A percentile compares a stretch with the other conserved stretches of the same genome.
Conservation (phyloP, 2,797 vertebrate genomes). For the Sebastes ruberrimus region DNA sequence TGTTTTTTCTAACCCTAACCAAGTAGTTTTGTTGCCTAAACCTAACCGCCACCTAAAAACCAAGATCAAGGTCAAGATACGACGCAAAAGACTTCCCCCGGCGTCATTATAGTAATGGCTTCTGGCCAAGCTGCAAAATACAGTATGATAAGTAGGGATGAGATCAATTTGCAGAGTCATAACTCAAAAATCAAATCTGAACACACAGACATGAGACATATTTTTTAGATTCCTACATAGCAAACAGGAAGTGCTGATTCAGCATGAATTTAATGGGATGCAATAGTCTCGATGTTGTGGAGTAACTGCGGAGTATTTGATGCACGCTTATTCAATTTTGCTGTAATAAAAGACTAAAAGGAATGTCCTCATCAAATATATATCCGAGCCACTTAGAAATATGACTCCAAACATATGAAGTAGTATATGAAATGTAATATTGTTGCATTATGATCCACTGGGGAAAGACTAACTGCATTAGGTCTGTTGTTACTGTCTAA, state of each 20-base stretch:
- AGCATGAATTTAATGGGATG: background rate
- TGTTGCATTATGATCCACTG: slow-evolving; percentile 44
- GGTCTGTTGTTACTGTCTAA: slow-evolving; percentile 43
- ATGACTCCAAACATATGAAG: slow-evolving; percentile 44
- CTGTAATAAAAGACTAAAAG: slow-evolving; percentile 31
- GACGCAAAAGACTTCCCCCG: too few relatives aligned
- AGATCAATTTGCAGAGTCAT: too few relatives aligned
- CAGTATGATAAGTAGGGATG: too few relatives aligned
- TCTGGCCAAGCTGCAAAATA: too few relatives aligned
- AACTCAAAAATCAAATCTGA: background rate
- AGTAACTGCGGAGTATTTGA: background rate
- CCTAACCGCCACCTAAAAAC: too few relatives aligned
- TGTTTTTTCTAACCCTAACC: too few relatives aligned
- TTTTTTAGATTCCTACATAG: background rate
- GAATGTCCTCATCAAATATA: slow-evolving; percentile 32
- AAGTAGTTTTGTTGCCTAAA: too few relatives aligned
- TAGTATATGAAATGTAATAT: slow-evolving; percentile 45
- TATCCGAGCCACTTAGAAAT: slow-evolving; percentile 18
- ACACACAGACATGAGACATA: background rate
- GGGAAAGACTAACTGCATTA: slow-evolving; percentile 46
- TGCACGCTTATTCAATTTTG: slow-evolving; percentile 3
- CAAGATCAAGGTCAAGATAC: too few relatives aligned
- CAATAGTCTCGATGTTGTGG: background rate
- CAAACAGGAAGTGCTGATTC: background rate
- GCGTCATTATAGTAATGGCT: too few relatives aligned